These are phyloP conservation scores for Lacerta viridis DNA, from an alignment of 2,797 vertebrate genomes.

Conservation along the genomic window DNA sequence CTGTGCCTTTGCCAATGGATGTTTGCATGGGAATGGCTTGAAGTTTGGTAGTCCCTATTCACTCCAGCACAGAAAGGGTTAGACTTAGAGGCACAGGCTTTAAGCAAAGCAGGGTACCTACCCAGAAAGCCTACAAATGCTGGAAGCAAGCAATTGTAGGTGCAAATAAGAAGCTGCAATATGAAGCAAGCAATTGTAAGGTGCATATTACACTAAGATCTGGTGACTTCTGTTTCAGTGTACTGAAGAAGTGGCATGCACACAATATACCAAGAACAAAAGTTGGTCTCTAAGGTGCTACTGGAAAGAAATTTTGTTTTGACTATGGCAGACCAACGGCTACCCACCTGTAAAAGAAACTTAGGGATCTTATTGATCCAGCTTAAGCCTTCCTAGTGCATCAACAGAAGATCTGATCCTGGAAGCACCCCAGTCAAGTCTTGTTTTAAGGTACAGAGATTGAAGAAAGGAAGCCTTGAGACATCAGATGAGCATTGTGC, in stretches of 20 bases:
- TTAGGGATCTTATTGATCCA: too few relatives aligned
- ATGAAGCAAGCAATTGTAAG: background rate
- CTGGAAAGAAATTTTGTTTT: too few relatives aligned
- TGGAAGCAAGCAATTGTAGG: background rate
- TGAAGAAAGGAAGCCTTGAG: background rate
- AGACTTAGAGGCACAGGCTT: background rate
- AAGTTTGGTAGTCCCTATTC: background rate
- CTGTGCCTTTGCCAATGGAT: background rate
- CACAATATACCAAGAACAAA: too few relatives aligned
- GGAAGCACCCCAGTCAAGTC: background rate
- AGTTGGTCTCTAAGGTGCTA: too few relatives aligned
- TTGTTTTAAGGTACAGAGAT: background rate
- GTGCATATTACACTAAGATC: background rate
- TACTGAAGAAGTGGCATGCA: too few relatives aligned
- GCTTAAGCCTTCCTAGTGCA: too few relatives aligned
- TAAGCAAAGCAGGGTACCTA: background rate
- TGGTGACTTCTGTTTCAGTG: too few relatives aligned
- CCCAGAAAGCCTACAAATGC: background rate
- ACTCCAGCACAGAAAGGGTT: background rate
- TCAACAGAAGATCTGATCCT: too few relatives aligned
- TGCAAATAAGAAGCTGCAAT: too few relatives aligned
- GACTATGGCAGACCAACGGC: too few relatives aligned
- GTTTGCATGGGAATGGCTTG: background rate
- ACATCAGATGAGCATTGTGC: background rate
- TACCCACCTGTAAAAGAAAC: too few relatives aligned